These are phyloP conservation scores for Musca vetustissima DNA, from an alignment of 1,140 invertebrate species.

Conservation along the genomic window DNA sequence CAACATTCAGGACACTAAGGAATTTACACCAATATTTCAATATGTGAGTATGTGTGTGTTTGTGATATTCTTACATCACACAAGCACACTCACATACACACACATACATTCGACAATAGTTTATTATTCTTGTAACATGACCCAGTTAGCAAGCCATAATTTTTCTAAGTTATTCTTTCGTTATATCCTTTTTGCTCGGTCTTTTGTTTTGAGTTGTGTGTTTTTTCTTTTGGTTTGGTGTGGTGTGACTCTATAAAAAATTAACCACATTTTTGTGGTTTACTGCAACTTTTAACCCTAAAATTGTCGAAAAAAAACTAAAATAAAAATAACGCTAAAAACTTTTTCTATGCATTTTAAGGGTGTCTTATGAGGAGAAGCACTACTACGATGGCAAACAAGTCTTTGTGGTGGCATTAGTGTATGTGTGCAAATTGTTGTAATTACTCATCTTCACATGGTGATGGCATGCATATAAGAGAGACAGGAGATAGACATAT, in stretches of 20 bases:
- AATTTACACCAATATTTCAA: too few species aligned
- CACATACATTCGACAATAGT: not conserved
- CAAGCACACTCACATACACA: too few species aligned
- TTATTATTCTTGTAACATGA: slow-evolving; percentile 2
- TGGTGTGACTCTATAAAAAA: not conserved
- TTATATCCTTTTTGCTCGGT: not conserved
- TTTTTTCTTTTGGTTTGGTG: too few species aligned
- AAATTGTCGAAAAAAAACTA: not conserved
- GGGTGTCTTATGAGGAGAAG: too few species aligned
- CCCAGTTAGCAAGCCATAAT: slow-evolving; percentile 8
- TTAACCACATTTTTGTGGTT: slow-evolving; percentile 8
- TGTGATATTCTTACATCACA: too few species aligned
- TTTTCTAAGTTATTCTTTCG: not conserved
- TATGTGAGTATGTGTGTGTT: too few species aligned
- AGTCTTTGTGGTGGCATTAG: too few species aligned
- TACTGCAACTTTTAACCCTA: not conserved
- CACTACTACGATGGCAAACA: too few species aligned
- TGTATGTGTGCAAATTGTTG: not conserved
- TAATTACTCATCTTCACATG: slow-evolving; percentile 2
- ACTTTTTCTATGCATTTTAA: too few species aligned
- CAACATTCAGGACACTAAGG: too few species aligned
- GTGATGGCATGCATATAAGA: not conserved
- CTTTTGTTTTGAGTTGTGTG: not conserved
- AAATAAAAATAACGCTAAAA: not conserved
- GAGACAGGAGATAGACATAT: too few species aligned